These are phyloP conservation scores for Thera obeliscata DNA, from an alignment of 2,888 invertebrate species.

Conservation along the genomic window DNA sequence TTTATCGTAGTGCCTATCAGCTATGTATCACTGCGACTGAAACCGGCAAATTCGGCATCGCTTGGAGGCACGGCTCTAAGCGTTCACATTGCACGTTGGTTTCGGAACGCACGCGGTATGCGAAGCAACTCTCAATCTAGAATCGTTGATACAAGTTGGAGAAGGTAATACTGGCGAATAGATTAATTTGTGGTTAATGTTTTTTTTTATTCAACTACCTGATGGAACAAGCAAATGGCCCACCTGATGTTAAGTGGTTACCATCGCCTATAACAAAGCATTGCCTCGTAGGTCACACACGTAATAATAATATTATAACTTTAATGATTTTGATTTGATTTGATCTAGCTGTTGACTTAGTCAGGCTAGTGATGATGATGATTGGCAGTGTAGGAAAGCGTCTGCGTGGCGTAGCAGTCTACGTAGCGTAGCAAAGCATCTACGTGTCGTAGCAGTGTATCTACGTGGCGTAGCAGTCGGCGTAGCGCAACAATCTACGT, in stretches of 20 bases:
- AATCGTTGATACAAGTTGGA: slow-evolving; percentile 39
- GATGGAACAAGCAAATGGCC: no score
- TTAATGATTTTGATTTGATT: no score
- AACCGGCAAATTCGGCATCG: slow-evolving; percentile 26
- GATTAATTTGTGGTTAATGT: no score
- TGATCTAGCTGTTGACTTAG: no score
- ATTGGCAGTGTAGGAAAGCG: neutral
- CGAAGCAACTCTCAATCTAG: slow-evolving; percentile 36
- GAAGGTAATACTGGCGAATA: slow-evolving; percentile 18
- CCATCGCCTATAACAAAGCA: no score
- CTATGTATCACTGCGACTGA: neutral
- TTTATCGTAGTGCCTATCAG: slow-evolving; percentile 2
- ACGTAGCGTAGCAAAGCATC: neutral
- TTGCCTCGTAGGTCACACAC: no score
- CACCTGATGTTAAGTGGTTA: no score
- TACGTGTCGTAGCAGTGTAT: slow-evolving; percentile 1
- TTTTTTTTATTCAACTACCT: no score
- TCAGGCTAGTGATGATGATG: no score
- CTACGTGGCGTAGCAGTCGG: neutral
- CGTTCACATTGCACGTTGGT: slow-evolving; percentile 53
- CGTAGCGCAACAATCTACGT: neutral
- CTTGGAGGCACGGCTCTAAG: slow-evolving; percentile 45
- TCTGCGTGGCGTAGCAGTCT: neutral
- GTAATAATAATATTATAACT: no score
- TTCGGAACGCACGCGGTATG: slow-evolving; percentile 59